A percentile compares a stretch with the other conserved stretches of the same genome.
Evolutionary conservation across 2,797 vertebrate genomes (phyloP).

Genomic region (Dendrocincla fuliginosa): DNA sequence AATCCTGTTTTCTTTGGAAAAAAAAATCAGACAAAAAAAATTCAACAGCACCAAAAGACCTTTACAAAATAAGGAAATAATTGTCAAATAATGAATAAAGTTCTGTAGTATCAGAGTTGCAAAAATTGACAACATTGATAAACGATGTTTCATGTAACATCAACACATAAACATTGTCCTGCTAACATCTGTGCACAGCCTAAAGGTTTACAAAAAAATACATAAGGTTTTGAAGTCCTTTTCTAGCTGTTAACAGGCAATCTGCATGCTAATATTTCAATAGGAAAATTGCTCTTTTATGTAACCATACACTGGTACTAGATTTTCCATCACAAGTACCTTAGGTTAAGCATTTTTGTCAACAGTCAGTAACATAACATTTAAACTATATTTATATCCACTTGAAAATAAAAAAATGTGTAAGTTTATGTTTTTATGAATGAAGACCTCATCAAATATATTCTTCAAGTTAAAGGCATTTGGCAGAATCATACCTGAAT

Average conservation of each 20-base stretch:
- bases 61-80: background rate
- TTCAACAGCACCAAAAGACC: rapidly evolving
- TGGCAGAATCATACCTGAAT: background rate
- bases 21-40: background rate
- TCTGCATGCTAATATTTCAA: background rate
- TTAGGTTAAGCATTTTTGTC: background rate
- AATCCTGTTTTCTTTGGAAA: background rate
- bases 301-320: background rate
- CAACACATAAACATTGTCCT: background rate
- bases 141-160: background rate
- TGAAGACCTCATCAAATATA: background rate
- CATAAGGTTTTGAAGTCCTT: background rate
- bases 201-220: background rate
- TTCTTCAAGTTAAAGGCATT: background rate
- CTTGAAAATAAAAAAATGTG: background rate
- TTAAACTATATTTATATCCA: background rate
- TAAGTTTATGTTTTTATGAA: background rate
- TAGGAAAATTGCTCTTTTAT: background rate
- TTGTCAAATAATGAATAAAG: background rate
- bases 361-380: background rate
- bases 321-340: background rate
- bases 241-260: background rate
- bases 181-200: background rate
- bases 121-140: background rate
- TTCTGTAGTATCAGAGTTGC: background rate